Base-by-base conservation (phyloP, 2,113 vertebrate genomes). In the Odontesthes bonariensis region DNA sequence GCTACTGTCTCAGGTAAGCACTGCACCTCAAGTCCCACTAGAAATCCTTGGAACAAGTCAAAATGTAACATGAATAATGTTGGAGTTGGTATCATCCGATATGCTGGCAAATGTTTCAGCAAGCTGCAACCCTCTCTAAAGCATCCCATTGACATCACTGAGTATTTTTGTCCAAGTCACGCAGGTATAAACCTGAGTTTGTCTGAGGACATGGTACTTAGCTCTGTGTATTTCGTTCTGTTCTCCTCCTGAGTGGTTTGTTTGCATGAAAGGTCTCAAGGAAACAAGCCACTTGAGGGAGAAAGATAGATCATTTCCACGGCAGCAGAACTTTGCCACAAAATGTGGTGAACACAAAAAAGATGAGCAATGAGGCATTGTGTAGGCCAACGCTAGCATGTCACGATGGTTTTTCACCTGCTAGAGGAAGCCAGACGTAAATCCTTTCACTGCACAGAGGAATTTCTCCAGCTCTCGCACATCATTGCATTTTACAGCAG, bases 401-500 rank as follows among this genome's bases (percentile, higher is more conserved):
- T 56, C 51, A 60, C 23, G 68, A 68, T 80, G 79, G 1, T 67
- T 75, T 86, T 76, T 62, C 8, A 1, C 65, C 79, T 0, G 8
- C 52, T 67, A 49, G 63, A 74, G 65, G 68, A 82, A 72, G 49
- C 42, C 22, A 46, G 74, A 83, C 14, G 1, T 63, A 60, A 51
- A 42, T 47, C 33, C 2, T n/a, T 40, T 83, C 64, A 62, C 64
- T 73, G 64, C 82, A 82, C 66, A 22, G 78, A 83, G 73, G 77
- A 87, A 89, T 89, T 82, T 87, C 55, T 79, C 64, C 74, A 79
- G 75, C 77, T 66, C 79, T 89, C 56, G 72, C 75, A 87, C 84
- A 69, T 80, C 77, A 74, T 32, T 87, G 86, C 83, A 20, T 89
- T 86, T 88, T 90, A 84, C 73, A 84, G 71, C 31, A 9, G 59